A percentile compares a stretch with the other conserved stretches of the same genome.
phyloP scores from a whole-genome alignment of 2,888 invertebrate genomes.

The Melanotus villosus region DNA sequence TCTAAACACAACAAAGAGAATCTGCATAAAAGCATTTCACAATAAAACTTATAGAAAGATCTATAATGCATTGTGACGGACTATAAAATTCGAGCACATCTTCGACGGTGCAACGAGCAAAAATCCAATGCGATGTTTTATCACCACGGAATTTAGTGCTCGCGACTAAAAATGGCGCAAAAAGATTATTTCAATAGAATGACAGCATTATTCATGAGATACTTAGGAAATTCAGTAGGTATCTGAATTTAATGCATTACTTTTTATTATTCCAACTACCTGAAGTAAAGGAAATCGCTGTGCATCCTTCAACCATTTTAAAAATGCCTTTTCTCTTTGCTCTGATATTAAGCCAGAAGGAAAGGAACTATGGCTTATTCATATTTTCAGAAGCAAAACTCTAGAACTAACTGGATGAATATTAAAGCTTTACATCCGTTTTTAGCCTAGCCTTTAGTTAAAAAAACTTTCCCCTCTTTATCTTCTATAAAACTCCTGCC shows the following conservation, averaged over 20 bases:
- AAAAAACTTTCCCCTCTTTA: too few relatives aligned
- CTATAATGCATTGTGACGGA: constrained; percentile 46
- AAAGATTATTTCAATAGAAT: constrained; percentile 39
- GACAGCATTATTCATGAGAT: constrained; percentile 37
- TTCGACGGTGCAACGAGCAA: constrained; percentile 38
- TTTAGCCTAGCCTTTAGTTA: too few relatives aligned
- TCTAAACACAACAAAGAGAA: constrained; percentile 36
- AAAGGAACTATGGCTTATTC: too few relatives aligned
- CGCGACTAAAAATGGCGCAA: constrained; percentile 34
- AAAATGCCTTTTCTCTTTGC: neutral
- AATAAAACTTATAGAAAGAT: constrained; percentile 44
- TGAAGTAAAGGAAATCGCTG: constrained; percentile 18
- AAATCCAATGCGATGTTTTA: constrained; percentile 43
- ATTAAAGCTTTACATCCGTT: too few relatives aligned
- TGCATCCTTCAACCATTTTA: neutral
- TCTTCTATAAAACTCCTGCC: too few relatives aligned
- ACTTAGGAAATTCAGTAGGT: constrained; percentile 29
- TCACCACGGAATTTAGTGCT: constrained; percentile 40
- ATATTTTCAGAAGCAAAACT: too few relatives aligned
- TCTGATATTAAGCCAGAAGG: neutral
- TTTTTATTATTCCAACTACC: constrained; percentile 22
- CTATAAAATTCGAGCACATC: constrained; percentile 46
- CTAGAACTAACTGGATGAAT: too few relatives aligned
- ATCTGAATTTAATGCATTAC: constrained; percentile 38
- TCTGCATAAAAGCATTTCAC: constrained; percentile 42